Base-by-base conservation (phyloP, 2,797 vertebrate genomes). In the Microctenopoma stevenorrisi region DNA sequence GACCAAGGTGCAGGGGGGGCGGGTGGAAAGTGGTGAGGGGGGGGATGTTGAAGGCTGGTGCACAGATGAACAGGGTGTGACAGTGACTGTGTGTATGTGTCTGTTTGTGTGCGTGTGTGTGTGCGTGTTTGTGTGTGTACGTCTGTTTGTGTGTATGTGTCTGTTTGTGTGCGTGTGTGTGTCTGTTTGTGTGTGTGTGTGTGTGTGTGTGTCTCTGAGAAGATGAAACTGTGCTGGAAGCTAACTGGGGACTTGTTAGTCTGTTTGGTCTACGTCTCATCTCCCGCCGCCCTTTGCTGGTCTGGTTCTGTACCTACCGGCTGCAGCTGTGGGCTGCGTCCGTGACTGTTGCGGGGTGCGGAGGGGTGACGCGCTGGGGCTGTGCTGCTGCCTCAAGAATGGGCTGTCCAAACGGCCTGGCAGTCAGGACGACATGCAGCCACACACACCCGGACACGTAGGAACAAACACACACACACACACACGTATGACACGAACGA, bases 351-450 rank as follows among this genome's bases (percentile, higher is more conserved):
- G 93, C 85, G 94, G 92, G 88, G 94, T 94, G 93, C 94, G 94
- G 92, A 89, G 83, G 86, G 95, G 95, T n/a, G 89, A 91, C 40
- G 12, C 9, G 22, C 92, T 91, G 76, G 89, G 88, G 95, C 94
- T 97, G 96, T 96, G 95, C 94, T 97, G 96, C 94, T 96, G 96
- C 95, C 93, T 97, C 95, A 98, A 95, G 95, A 98, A 98, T 56
- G 96, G 96, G 94, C 97, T 98, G 96, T 97, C 95, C 96, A 97
- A 94, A 86, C 97, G 96, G 95, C 97, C 97, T 97, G 94, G 95
- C 89, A 92, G 93, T 84, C 91, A 12, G 91, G 92, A 84, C n/a
- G 5, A 86, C 72, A 73, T 35, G 80, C 47, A 83, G 62, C 53
- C 78, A 72, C 68, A 81, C 67, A 62, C 63, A 63, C 63, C 46